Percentiles rank a stretch among this genome's conserved stretches.
Evolutionary conservation across 2,113 vertebrate genomes (phyloP).

Genomic region (Anguilla rostrata): DNA sequence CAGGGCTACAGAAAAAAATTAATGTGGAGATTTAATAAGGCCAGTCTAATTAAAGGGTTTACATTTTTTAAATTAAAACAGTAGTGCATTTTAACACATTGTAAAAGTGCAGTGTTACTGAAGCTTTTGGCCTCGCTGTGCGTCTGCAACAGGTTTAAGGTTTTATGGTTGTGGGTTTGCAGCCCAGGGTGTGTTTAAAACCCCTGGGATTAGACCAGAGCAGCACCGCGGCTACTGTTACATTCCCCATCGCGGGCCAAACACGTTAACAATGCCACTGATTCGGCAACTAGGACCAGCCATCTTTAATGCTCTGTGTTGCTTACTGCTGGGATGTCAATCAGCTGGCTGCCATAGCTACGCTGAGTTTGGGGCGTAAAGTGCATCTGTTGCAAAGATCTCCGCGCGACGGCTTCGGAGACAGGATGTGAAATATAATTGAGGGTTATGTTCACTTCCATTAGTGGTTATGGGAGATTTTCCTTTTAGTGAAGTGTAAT

Average conservation of each 20-base stretch:
- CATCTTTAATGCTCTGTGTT: neutral
- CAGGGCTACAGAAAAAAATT: constrained; percentile 49
- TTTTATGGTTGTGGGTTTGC: constrained; percentile 35
- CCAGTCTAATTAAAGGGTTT: constrained; percentile 43
- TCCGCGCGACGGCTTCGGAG: neutral
- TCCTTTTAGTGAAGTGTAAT: constrained; percentile 1
- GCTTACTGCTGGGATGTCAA: neutral
- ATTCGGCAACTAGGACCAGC: neutral
- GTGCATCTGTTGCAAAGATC: neutral
- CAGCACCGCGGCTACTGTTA: constrained; percentile 33
- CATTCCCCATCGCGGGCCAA: constrained; percentile 29
- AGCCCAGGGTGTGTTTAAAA: constrained; percentile 37
- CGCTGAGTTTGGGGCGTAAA: neutral
- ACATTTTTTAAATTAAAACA: constrained; percentile 54
- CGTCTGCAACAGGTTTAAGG: constrained; percentile 39
- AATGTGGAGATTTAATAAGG: constrained; percentile 54
- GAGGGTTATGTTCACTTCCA: neutral
- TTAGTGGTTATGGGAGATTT: constrained; percentile 7
- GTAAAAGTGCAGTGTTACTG: constrained; percentile 53
- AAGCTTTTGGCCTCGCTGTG: constrained; percentile 47
- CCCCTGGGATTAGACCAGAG: constrained; percentile 37
- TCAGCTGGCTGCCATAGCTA: neutral
- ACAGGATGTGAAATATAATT: constrained; percentile 9
- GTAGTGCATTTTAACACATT: constrained; percentile 24
- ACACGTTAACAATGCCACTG: constrained; percentile 10